Evolutionary conservation across 2,888 invertebrate genomes (phyloP), one percentile per base, ranked within the genome.

Genomic region (Zele albiditarsus): DNA sequence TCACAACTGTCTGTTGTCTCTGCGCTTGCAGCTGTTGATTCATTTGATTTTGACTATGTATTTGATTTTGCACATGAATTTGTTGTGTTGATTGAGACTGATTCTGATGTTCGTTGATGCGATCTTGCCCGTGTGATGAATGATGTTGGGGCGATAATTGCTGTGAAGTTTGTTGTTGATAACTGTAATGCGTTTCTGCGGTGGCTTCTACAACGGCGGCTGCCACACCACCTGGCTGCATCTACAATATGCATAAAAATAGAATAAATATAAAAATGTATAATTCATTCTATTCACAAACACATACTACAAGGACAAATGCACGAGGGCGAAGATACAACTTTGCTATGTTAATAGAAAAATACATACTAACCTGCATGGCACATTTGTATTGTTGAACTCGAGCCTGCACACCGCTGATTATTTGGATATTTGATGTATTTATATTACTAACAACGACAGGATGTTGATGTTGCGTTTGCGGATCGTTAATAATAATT

Each of bases 321-420:
- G 31, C 16, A 53, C 0, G 14, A 58, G 67, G 67, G 42, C 25
- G n/a, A n/a, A 6, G 8, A 16, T 33, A 23, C 14, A 31, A 27
- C n/a, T 42, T 38, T n/a, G n/a, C 8, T 46, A 23, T 62, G 5
- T 65, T 58, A 16, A 33, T 20, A 49, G 31, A 58, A 70, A 5
- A 27, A 33, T 49, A 71, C 63, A 8, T 65, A 81, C 85, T 53
- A 78, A 90, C 90, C 89, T 90, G 90, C 88, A 89, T 89, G 75
- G 89, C 89, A 84, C 89, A 90, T 84, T 90, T 90, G 80, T 89
- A 90, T 78, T 90, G 90, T 78, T 89, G 89, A 53, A 89, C 89
- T 75, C 90, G 84, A 6, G 89, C 87, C 77, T 89, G 88, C 10
- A 89, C 88, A 14, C 88, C 89, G 60, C 88, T 88, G 62, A 90